Base-by-base conservation (phyloP, 2,888 invertebrate species). In the Listrodromus nycthemerus region DNA sequence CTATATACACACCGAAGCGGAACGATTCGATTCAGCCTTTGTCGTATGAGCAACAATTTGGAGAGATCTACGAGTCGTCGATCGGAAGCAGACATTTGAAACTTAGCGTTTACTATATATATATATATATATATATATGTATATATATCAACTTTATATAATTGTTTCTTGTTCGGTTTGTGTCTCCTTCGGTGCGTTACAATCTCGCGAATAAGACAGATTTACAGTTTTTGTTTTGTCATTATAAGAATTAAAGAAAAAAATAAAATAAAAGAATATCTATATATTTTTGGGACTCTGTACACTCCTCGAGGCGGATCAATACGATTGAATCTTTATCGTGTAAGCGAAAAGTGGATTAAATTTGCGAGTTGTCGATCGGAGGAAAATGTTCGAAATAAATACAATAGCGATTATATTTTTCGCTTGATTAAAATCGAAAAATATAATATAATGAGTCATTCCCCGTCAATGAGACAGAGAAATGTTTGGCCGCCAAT, bases 321-420 rank as follows among this genome's bases (percentile, higher is more conserved):
- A 74, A 74, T 48, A 30, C 45, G 58, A 61, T 61, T 45, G 61
- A 61, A 5, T 0, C 45, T 71, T 55, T 71, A 41, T 71, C 55
- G 70, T 30, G 37, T 52, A 21, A 33, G 21, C 52, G 21, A 52
- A 19, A 6, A 5, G 2, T 19, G 16, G 6, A n/a, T n/a, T 5
- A 30, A 6, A 61, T 24, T 3, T 13, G 24, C 41, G 13, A 8
- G 55, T 21, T 1, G 21, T 55, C 55, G 55, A 55, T 55, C 55
- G 21, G 55, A 0, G 1, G 10, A 3, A 55, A 24, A 13, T 21
- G 13, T 55, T 24, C 13, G n/a, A n/a, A n/a, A n/a, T n/a, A n/a
- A n/a, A n/a, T n/a, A n/a, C n/a, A n/a, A n/a, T n/a, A n/a, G n/a
- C n/a, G n/a, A n/a, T n/a, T n/a, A n/a, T n/a, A n/a, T n/a, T n/a